Evolutionary conservation across 1,140 invertebrate genomes (phyloP).

Genomic region (Brachionus sp.): DNA sequence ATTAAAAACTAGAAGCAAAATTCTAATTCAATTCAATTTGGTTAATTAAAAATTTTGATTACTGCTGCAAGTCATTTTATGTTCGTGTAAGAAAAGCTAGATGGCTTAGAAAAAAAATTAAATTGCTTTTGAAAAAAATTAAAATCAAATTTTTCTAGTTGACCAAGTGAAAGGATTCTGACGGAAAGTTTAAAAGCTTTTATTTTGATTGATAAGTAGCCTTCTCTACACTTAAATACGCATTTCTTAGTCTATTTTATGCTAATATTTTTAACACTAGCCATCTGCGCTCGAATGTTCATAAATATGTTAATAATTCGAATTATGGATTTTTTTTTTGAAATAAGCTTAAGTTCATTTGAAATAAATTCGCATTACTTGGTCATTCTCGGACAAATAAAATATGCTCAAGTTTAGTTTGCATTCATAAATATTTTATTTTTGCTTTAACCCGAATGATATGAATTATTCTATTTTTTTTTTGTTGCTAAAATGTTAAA

Average conservation of each 20-base stretch:
- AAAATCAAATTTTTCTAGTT: background rate
- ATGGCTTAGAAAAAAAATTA: background rate
- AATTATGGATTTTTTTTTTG: conserved; percentile 24
- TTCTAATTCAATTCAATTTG: background rate
- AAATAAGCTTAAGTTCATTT: conserved; percentile 18
- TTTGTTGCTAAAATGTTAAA: conserved; percentile 24
- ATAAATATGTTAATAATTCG: conserved; percentile 27
- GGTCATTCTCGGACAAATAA: conserved; percentile 11
- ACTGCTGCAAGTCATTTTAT: background rate
- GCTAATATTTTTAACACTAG: conserved; percentile 31
- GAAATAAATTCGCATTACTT: conserved; percentile 7
- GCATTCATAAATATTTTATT: conserved; percentile 32
- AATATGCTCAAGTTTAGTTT: conserved; percentile 15
- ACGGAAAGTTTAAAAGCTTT: background rate
- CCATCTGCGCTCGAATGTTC: conserved; percentile 10
- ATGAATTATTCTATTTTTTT: conserved; percentile 21
- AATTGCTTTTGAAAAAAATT: background rate
- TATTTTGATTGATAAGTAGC: conserved; percentile 11
- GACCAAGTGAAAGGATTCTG: background rate
- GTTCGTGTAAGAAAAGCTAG: background rate
- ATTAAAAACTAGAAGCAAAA: background rate
- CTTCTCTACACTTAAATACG: background rate
- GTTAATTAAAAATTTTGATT: background rate
- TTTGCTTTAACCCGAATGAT: conserved; percentile 10
- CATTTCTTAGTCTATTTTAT: conserved; percentile 25